Percentiles rank a stretch among this genome's conserved stretches.
phyloP scores from a whole-genome alignment of 1,140 invertebrate genomes.

The Delia radicum region DNA sequence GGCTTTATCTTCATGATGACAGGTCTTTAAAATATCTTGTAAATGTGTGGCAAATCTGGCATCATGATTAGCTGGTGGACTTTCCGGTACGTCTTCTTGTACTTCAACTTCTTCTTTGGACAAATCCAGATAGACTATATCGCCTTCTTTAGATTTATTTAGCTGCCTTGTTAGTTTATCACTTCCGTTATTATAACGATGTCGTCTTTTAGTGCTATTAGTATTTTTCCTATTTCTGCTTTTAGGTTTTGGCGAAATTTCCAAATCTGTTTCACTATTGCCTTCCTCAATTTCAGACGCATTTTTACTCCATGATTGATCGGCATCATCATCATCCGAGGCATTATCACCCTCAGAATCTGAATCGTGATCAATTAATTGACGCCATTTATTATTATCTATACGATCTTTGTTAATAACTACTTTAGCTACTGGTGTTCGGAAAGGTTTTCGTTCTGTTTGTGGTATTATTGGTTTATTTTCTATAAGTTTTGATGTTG shows the following conservation, averaged over 20 bases:
- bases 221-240: neutral
- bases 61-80: constrained; percentile 32
- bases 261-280: neutral
- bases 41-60: constrained; percentile 30
- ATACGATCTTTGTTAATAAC: constrained; percentile 22
- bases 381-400: constrained; percentile 41
- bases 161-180: constrained; percentile 17
- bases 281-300: neutral
- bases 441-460: neutral
- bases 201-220: neutral
- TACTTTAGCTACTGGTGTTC: constrained; percentile 25
- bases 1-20: constrained; percentile 32
- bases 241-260: neutral
- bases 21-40: constrained; percentile 42
- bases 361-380: constrained; percentile 30
- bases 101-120: constrained; percentile 42
- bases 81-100: constrained; percentile 27
- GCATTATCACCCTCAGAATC: constrained; percentile 26
- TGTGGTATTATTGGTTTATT: neutral
- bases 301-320: constrained; percentile 9
- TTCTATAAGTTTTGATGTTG: neutral
- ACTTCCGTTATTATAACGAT: neutral
- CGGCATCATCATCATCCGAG: constrained; percentile 25
- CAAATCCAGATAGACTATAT: constrained; percentile 45
- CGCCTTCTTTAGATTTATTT: neutral